phyloP scores from a whole-genome alignment of 2,797 vertebrate species.

The Bryconaethiops microstoma region DNA sequence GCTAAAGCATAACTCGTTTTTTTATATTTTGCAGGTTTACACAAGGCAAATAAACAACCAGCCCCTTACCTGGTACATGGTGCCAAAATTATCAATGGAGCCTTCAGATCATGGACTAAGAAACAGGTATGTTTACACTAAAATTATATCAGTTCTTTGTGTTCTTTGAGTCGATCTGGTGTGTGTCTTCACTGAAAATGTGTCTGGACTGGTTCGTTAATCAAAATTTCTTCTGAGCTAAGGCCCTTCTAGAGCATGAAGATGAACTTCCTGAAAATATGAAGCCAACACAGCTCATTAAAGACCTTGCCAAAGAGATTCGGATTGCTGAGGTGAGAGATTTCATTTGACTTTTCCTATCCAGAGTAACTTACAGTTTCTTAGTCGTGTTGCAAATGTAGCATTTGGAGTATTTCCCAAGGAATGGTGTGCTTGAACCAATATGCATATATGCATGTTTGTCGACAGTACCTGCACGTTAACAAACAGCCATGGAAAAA shows the following conservation, averaged over 20 bases:
- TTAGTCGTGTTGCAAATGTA: no score
- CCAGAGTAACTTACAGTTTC: no score
- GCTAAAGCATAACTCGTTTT: constrained; percentile 5
- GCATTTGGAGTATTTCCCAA: no score
- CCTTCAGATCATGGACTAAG: constrained; percentile 98
- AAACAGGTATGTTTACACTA: constrained; percentile 83
- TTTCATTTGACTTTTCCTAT: constrained; percentile 14
- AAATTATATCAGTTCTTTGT: not conserved
- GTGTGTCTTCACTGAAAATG: constrained; percentile 8
- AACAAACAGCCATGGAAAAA: no score
- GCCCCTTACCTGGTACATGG: constrained; percentile 92
- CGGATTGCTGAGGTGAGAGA: constrained; percentile 90
- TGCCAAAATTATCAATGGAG: constrained; percentile 98
- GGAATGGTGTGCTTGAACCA: no score
- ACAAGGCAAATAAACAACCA: constrained; percentile 95
- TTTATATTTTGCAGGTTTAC: constrained; percentile 81
- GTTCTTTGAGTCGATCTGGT: not conserved
- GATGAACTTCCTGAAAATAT: constrained; percentile 98
- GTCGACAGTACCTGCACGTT: no score
- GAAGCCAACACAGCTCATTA: constrained; percentile 97
- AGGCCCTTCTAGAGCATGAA: constrained; percentile 97
- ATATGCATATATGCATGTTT: no score
- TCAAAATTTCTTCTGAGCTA: constrained; percentile 28
- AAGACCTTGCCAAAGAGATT: constrained; percentile 99
- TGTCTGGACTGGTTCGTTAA: constrained; percentile 9